Evolutionary conservation across 2,113 vertebrate species (phyloP).

Genomic region (Narcine bancroftii): DNA sequence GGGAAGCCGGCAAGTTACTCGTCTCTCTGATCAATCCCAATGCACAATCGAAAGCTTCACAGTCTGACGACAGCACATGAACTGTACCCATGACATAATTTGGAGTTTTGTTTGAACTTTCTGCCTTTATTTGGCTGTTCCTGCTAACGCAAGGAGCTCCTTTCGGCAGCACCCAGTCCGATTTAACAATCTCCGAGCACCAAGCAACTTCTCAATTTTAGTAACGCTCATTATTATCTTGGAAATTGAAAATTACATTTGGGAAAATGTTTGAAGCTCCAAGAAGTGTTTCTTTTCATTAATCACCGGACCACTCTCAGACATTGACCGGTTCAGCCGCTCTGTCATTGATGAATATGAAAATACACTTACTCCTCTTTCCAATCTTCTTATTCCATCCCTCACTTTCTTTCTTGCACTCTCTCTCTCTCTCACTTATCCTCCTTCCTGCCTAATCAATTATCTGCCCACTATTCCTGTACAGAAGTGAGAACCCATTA

Average conservation of each 20-base stretch:
- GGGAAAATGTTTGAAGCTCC: not conserved
- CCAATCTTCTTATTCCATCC: constrained; percentile 20
- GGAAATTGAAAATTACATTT: not conserved
- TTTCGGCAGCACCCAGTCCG: not conserved
- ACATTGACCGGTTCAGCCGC: too few relatives aligned
- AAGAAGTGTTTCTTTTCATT: not conserved
- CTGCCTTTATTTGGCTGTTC: not conserved
- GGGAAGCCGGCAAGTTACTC: constrained; percentile 42
- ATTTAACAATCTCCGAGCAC: not conserved
- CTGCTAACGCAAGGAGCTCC: not conserved
- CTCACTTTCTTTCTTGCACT: constrained; percentile 46
- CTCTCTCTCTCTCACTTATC: constrained; percentile 49
- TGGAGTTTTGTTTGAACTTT: not conserved
- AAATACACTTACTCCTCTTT: not conserved
- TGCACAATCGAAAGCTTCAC: constrained; percentile 35
- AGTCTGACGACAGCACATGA: constrained; percentile 27
- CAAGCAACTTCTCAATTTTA: not conserved
- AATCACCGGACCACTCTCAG: not conserved
- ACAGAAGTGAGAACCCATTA: constrained; percentile 59
- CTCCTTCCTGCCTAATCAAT: constrained; percentile 76
- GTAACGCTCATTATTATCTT: not conserved
- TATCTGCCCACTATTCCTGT: constrained; percentile 62
- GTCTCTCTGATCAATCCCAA: not conserved
- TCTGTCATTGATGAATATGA: not conserved
- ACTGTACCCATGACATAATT: not conserved